A percentile compares a stretch with the other conserved stretches of the same genome.
These are phyloP conservation scores for Pachypsylla venusta DNA, from an alignment of 1,140 invertebrate species.

Conservation along the genomic window DNA sequence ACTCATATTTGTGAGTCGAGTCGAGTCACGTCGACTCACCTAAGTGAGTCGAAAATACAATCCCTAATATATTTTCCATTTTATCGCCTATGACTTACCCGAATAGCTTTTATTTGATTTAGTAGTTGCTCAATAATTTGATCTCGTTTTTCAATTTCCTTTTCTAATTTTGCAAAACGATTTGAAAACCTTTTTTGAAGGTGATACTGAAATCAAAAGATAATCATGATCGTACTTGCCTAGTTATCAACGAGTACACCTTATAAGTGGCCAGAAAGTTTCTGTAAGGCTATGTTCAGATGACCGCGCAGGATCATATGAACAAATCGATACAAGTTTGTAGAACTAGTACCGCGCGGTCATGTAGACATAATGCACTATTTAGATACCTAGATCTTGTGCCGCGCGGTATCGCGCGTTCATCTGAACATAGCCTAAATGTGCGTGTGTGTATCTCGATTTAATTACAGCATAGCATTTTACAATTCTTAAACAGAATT, in stretches of 20 bases:
- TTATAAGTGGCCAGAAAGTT: background rate
- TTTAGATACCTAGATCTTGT: background rate
- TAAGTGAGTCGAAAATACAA: no score
- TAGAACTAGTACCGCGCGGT: no score
- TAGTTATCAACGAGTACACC: background rate
- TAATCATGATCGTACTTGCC: background rate
- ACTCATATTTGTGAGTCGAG: no score
- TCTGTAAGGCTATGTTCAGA: no score
- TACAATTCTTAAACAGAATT: no score
- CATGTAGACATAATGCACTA: no score
- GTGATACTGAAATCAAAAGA: slow-evolving; percentile 31
- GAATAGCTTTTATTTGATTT: slow-evolving; percentile 48
- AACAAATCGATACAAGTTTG: no score
- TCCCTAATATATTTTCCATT: background rate
- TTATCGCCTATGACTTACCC: slow-evolving; percentile 29
- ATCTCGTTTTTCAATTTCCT: slow-evolving; percentile 57
- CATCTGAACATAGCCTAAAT: no score
- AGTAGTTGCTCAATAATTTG: slow-evolving; percentile 61
- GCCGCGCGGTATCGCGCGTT: no score
- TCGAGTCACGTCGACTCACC: no score
- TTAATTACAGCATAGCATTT: no score
- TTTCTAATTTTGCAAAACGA: slow-evolving; percentile 52
- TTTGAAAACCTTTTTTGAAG: slow-evolving; percentile 36
- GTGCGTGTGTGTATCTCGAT: background rate
- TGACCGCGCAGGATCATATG: no score